Evolutionary conservation across 2,113 vertebrate species (phyloP), one percentile per base, ranked within the genome.

Genomic region (Sminthopsis crassicaudata): DNA sequence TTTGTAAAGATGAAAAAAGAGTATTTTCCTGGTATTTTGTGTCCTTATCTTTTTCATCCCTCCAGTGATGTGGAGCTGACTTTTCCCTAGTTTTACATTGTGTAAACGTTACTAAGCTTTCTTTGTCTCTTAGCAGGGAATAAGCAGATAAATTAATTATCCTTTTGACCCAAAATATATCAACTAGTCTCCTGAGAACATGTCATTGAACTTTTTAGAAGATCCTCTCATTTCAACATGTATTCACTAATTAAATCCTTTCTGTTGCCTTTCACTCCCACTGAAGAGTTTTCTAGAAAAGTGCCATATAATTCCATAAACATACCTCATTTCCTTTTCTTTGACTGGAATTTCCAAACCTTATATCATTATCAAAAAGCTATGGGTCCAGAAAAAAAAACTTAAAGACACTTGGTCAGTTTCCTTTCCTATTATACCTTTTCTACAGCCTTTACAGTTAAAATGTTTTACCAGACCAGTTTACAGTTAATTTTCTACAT

Each of bases 1-100:
- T 96, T 22, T 96, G 95, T 93, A 91, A 92, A 92, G 93, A 92
- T 89, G 95, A 92, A 96, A 92, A 92, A 95, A 55, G 53, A 76
- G 1, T 51, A 84, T 42, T 8, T 8, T 84, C 57, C 46, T 60
- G 53, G 1, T 89, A 52, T 46, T 96, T 51, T 92, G 57, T 92
- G 25, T 90, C 90, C 42, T 95, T 30, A 51, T 27, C 36, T 67
- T 93, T 57, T 95, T 94, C 94, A 90, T 8, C 90, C 67, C 25
- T 16, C 91, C 89, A 16, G 14, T 90, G 84, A 24, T 53, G 48
- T 55, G 27, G 8, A 84, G 36, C 95, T 54, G 60, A 60, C 90
- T 94, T 42, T 89, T 30, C 36, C 67, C 42, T 0, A 19, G 42
- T 9, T 23, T 48, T 92, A 48, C 6, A 60, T 0, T 51, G 51